Evolutionary conservation across 2,113 vertebrate species (phyloP).

Genomic region (Bujurquina vittata): DNA sequence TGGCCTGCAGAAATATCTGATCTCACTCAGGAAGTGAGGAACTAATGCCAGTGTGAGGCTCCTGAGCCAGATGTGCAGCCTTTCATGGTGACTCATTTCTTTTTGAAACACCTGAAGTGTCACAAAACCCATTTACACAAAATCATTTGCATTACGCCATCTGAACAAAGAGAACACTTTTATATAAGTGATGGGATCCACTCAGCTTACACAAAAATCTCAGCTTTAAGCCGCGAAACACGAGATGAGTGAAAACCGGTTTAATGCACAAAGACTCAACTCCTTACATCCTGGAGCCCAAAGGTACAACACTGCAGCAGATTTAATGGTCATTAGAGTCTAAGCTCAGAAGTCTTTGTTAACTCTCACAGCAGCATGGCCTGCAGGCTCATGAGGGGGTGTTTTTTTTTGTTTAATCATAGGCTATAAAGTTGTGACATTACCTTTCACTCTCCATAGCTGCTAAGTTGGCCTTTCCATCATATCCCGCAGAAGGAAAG

Average conservation of each 20-base stretch:
- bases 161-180: background rate
- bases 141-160: background rate
- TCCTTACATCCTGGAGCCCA: background rate
- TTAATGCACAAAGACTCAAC: background rate
- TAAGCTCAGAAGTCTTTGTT: background rate
- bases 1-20: background rate
- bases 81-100: background rate
- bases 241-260: background rate
- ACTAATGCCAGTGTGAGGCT: background rate
- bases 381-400: background rate
- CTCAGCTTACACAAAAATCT: background rate
- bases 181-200: background rate
- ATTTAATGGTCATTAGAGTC: background rate
- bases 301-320: background rate
- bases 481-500: constrained; percentile 83
- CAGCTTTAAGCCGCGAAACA: background rate
- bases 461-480: constrained; percentile 81
- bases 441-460: constrained; percentile 88
- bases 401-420: too few species aligned
- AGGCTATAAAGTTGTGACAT: background rate
- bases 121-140: background rate
- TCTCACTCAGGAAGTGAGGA: background rate
- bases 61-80: background rate
- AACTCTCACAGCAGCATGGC: background rate
- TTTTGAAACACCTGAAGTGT: background rate